A percentile compares a stretch with the other conserved stretches of the same genome.
Evolutionary conservation across 2,888 invertebrate genomes (phyloP).

Genomic region (Volucella bombylans): DNA sequence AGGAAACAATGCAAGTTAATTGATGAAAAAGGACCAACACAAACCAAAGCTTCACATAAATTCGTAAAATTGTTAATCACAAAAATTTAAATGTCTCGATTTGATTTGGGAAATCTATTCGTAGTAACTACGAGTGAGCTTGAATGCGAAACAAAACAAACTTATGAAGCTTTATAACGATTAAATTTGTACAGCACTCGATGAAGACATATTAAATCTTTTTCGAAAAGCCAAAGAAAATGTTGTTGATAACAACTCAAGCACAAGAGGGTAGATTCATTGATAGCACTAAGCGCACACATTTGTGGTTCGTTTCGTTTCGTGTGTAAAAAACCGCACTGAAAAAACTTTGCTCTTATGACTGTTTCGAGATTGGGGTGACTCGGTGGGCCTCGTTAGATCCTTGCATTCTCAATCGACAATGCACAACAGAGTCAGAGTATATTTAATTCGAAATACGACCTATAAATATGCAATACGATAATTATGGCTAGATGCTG

Average conservation of each 20-base stretch:
- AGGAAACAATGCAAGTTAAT: background rate
- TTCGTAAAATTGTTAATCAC: background rate
- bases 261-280: slow-evolving; percentile 50
- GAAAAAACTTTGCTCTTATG: slow-evolving; percentile 40
- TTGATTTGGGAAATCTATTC: background rate
- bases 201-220: slow-evolving; percentile 12
- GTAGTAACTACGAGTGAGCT: slow-evolving; percentile 6
- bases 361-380: slow-evolving; percentile 32
- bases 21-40: background rate
- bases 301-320: background rate
- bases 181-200: slow-evolving; percentile 20
- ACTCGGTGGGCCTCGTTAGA: slow-evolving; percentile 18
- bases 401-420: slow-evolving; percentile 24
- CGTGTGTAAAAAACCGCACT: background rate
- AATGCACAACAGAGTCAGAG: slow-evolving; percentile 4
- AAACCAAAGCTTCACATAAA: background rate
- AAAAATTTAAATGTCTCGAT: background rate
- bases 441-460: slow-evolving; percentile 50
- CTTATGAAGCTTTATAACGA: slow-evolving; percentile 9
- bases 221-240: slow-evolving; percentile 18
- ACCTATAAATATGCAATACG: slow-evolving; percentile 66
- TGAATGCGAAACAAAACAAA: background rate
- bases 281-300: slow-evolving; percentile 40
- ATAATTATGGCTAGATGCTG: slow-evolving; percentile 58
- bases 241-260: slow-evolving; percentile 50